Conservation (phyloP, 1,140 invertebrate genomes). For the Galleria mellonella region DNA sequence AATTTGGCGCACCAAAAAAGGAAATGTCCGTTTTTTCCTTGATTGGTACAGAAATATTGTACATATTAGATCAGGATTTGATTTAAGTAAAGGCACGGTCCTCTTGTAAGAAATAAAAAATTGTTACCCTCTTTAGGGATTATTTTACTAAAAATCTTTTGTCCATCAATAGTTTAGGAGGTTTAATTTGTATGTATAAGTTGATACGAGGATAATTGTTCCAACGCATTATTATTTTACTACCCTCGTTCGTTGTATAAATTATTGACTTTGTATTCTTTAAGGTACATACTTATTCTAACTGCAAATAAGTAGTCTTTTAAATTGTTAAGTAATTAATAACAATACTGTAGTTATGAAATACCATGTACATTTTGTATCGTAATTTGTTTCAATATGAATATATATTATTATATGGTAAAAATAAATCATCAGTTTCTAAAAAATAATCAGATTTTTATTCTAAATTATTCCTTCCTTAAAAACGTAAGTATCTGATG, state of each 20-base stretch:
- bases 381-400: constrained; percentile 69
- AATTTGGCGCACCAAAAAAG: constrained; percentile 62
- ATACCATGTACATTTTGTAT: constrained; percentile 71
- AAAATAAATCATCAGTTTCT: constrained; percentile 73
- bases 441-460: constrained; percentile 65
- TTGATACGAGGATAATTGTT: constrained; percentile 27
- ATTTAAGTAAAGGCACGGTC: constrained; percentile 37
- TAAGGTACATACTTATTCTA: constrained; percentile 49
- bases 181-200: constrained; percentile 40
- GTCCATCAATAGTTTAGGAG: constrained; percentile 41
- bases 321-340: constrained; percentile 66
- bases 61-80: constrained; percentile 41
- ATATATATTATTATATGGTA: constrained; percentile 74
- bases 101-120: constrained; percentile 29
- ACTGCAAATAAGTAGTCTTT: constrained; percentile 68
- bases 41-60: constrained; percentile 36
- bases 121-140: constrained; percentile 26
- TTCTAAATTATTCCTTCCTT: constrained; percentile 13
- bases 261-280: constrained; percentile 58
- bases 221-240: constrained; percentile 16
- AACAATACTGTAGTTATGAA: constrained; percentile 64
- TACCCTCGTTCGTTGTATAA: constrained; percentile 60
- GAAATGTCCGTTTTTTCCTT: constrained; percentile 28
- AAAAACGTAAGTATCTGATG: constrained; percentile 5
- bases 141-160: constrained; percentile 46